Conservation (phyloP, 2,113 vertebrate genomes). For the Neolamprologus kungweensis region DNA sequence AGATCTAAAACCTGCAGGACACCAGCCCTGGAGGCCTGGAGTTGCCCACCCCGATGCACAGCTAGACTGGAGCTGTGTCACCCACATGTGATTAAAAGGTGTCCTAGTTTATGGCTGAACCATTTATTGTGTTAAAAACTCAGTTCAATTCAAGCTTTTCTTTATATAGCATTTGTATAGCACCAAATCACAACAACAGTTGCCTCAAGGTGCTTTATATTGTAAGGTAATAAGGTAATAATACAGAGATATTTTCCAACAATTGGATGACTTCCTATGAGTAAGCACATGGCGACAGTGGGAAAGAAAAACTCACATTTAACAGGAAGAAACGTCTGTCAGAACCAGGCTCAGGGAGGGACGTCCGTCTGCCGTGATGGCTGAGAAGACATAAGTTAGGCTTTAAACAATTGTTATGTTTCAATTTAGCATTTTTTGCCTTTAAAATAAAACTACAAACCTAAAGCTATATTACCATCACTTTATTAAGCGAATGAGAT, state of each 20-base stretch:
- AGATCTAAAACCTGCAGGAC: background rate
- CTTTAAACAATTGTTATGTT: background rate
- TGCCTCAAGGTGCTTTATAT: background rate
- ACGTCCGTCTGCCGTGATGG: accelerated
- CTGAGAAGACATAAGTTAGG: background rate
- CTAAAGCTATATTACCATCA: background rate
- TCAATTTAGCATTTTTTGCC: background rate
- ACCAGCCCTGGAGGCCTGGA: background rate
- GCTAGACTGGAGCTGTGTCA: background rate
- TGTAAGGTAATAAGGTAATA: background rate
- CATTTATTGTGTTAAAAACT: background rate
- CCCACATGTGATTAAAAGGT: background rate
- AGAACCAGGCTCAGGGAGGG: background rate
- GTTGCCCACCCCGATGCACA: background rate
- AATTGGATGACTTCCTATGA: background rate
- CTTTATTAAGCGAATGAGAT: background rate
- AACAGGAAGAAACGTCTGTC: background rate
- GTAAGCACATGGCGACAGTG: background rate
- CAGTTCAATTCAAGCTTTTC: background rate
- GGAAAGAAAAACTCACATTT: background rate
- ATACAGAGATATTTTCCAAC: background rate
- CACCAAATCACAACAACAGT: background rate
- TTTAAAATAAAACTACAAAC: background rate
- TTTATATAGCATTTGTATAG: background rate
- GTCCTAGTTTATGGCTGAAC: background rate